Conservation (phyloP, 2,888 invertebrate genomes). For the Leptinotarsa juncta region DNA sequence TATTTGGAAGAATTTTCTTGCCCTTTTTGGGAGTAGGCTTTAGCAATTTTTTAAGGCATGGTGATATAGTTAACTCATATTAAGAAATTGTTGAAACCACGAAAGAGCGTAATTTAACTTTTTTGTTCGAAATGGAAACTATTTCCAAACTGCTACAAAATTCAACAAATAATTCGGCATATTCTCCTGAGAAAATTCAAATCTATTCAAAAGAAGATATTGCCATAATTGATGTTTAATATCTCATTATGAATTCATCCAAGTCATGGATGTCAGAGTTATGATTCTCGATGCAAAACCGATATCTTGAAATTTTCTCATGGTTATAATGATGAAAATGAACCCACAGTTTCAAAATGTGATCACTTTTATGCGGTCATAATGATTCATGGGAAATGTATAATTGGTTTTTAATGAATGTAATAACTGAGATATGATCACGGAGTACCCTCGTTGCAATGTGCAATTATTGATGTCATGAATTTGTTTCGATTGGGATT, state of each 20-base stretch:
- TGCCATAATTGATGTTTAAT: background rate
- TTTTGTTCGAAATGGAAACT: too few species aligned
- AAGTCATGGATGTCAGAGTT: background rate
- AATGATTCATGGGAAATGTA: slow-evolving; percentile 29
- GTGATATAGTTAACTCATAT: too few species aligned
- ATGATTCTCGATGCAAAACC: background rate
- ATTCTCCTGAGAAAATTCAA: background rate
- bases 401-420: slow-evolving; percentile 30
- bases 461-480: slow-evolving; percentile 7
- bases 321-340: slow-evolving; percentile 21
- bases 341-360: slow-evolving; percentile 24
- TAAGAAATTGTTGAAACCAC: too few species aligned
- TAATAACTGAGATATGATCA: slow-evolving; percentile 25
- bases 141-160: too few species aligned
- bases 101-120: too few species aligned
- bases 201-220: background rate
- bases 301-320: slow-evolving; percentile 27
- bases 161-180: background rate
- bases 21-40: too few species aligned
- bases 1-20: too few species aligned
- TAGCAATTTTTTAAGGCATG: too few species aligned
- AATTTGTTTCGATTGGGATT: slow-evolving; percentile 12
- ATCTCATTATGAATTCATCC: background rate
- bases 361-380: slow-evolving; percentile 13
- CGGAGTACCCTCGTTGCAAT: slow-evolving; percentile 7